These are phyloP conservation scores for Manduca sexta DNA, from an alignment of 1,140 invertebrate genomes.

Conservation along the genomic window DNA sequence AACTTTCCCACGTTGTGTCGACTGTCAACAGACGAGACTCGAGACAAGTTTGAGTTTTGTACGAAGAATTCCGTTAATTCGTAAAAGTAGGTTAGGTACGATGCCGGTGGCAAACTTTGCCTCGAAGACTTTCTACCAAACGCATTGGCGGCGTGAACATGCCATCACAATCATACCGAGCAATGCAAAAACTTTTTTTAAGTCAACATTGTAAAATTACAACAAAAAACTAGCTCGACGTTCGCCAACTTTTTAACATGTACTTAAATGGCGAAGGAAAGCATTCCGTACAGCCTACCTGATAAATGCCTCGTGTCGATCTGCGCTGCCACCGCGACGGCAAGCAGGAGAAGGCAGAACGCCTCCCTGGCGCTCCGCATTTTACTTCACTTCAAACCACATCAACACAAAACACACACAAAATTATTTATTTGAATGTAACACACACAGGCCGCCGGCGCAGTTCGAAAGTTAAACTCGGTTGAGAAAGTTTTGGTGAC, in stretches of 20 bases:
- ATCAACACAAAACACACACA: conserved; percentile 58
- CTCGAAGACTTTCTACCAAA: background rate
- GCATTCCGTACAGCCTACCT: conserved; percentile 32
- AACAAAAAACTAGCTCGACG: too few species aligned
- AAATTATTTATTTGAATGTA: conserved; percentile 25
- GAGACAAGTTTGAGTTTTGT: too few species aligned
- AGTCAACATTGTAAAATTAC: too few species aligned
- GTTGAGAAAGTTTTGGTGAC: conserved; percentile 54
- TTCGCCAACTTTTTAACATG: too few species aligned
- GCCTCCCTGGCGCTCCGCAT: conserved; percentile 63
- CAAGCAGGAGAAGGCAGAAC: conserved; percentile 54
- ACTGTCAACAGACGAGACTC: too few species aligned
- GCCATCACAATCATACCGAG: too few species aligned
- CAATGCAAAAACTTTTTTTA: too few species aligned
- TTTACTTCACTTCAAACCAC: conserved; percentile 49
- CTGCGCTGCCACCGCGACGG: conserved; percentile 39
- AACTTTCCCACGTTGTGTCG: too few species aligned
- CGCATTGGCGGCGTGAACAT: too few species aligned
- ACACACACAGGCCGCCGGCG: conserved; percentile 10
- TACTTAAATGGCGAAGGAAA: too few species aligned
- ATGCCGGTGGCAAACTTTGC: background rate
- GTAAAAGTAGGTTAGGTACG: background rate
- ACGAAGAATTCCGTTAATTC: background rate
- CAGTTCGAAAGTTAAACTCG: conserved; percentile 26
- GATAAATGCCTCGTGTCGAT: conserved; percentile 57